Conservation (phyloP, 2,797 vertebrate genomes). For the Alectoris magna region DNA sequence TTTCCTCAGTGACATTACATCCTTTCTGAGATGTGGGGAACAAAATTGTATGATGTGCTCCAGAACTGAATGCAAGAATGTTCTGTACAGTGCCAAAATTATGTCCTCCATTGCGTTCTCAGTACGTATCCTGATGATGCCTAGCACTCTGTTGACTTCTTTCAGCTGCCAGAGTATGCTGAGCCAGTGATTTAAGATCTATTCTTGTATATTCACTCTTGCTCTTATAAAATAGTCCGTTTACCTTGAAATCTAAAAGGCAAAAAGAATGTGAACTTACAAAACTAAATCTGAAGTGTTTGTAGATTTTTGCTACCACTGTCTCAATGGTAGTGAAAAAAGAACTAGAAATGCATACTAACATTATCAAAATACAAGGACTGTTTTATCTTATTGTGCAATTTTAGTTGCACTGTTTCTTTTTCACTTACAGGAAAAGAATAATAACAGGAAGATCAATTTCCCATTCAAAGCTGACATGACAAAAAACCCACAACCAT, state of each 20-base stretch:
- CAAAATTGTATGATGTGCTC: background rate
- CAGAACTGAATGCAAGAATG: rapidly evolving
- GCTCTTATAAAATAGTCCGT: background rate
- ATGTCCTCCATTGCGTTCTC: background rate
- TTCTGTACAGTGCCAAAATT: background rate
- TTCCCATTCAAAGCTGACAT: conserved; percentile 21
- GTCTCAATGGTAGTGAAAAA: background rate
- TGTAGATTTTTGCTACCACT: background rate
- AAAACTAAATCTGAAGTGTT: background rate
- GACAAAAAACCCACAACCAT: background rate
- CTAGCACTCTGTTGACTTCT: background rate
- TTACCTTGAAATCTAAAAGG: background rate
- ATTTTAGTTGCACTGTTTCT: conserved; percentile 3
- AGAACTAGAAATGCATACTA: background rate
- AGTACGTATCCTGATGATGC: background rate
- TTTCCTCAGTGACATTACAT: background rate
- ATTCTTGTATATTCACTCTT: background rate
- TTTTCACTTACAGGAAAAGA: conserved; percentile 45
- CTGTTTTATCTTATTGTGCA: conserved; percentile 7
- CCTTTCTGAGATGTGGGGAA: background rate
- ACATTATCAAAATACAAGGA: background rate
- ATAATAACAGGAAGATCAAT: conserved; percentile 35
- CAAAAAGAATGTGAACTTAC: background rate
- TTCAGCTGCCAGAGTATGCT: background rate
- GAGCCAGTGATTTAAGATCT: background rate